Evolutionary conservation across 2,888 invertebrate genomes (phyloP).

Genomic region (Ypsolopha scabrella): DNA sequence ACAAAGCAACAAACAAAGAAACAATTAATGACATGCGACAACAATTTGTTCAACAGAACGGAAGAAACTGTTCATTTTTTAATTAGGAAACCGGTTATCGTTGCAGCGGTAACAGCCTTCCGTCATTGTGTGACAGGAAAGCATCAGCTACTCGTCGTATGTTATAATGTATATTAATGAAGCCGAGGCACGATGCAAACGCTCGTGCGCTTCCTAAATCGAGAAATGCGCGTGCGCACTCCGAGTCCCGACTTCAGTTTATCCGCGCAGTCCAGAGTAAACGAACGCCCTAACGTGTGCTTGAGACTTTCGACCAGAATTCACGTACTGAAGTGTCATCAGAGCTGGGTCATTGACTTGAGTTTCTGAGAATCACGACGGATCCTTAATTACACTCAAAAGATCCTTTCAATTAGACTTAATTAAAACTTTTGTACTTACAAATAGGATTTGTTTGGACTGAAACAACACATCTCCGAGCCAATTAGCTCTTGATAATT

Average conservation of each 20-base stretch:
- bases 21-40: constrained; percentile 9
- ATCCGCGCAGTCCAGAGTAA: constrained; percentile 47
- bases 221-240: constrained; percentile 30
- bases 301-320: too few species aligned
- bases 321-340: too few species aligned
- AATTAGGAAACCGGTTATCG: constrained; percentile 58
- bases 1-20: not conserved
- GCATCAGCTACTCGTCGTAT: constrained; percentile 24
- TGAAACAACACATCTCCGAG: not conserved
- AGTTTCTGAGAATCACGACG: not conserved
- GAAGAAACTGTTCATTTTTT: constrained; percentile 43
- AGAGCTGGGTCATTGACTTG: not conserved
- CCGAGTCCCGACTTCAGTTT: constrained; percentile 19
- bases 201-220: constrained; percentile 12
- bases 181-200: constrained; percentile 40
- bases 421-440: too few species aligned
- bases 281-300: constrained; percentile 23
- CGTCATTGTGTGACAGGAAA: constrained; percentile 60
- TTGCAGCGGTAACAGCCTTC: constrained; percentile 49
- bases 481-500: not conserved
- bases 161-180: constrained; percentile 54
- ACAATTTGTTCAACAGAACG: constrained; percentile 11
- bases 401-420: not conserved
- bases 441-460: not conserved
- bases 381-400: not conserved